phyloP scores from a whole-genome alignment of 2,113 vertebrate species.

The Pungitius pungitius region DNA sequence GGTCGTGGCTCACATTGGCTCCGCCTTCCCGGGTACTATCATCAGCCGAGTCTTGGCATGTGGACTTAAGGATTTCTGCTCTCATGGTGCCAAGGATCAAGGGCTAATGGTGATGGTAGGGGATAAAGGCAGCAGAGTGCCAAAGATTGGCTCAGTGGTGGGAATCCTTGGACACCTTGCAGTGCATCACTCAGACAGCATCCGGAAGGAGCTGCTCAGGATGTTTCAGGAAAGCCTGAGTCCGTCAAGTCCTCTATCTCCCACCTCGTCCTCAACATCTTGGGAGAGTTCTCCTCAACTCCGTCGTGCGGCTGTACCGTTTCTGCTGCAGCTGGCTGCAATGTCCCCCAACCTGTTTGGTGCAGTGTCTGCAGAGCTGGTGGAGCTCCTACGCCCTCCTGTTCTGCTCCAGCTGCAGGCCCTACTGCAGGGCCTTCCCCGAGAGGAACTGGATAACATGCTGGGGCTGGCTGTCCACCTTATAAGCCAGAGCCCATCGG shows the following conservation, averaged over 20 bases:
- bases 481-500: constrained; percentile 89
- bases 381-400: constrained; percentile 86
- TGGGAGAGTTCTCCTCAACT: constrained; percentile 83
- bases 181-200: constrained; percentile 89
- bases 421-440: constrained; percentile 82
- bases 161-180: constrained; percentile 93
- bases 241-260: constrained; percentile 68
- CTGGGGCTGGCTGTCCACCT: constrained; percentile 88
- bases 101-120: constrained; percentile 66
- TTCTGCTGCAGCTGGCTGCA: constrained; percentile 90
- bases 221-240: constrained; percentile 93
- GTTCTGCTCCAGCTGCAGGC: constrained; percentile 91
- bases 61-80: constrained; percentile 93
- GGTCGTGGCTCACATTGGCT: constrained; percentile 97
- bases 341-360: constrained; percentile 90
- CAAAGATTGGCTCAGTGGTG: constrained; percentile 94
- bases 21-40: constrained; percentile 93
- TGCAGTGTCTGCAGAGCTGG: constrained; percentile 87
- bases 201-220: constrained; percentile 89
- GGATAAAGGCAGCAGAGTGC: constrained; percentile 85
- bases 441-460: constrained; percentile 91
- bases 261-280: constrained; percentile 68
- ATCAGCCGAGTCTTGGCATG: constrained; percentile 93
- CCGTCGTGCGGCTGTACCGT: constrained; percentile 88
- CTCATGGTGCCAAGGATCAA: constrained; percentile 81